Evolutionary conservation across 2,797 vertebrate genomes (phyloP).

Genomic region (Hipposideros larvatus): DNA sequence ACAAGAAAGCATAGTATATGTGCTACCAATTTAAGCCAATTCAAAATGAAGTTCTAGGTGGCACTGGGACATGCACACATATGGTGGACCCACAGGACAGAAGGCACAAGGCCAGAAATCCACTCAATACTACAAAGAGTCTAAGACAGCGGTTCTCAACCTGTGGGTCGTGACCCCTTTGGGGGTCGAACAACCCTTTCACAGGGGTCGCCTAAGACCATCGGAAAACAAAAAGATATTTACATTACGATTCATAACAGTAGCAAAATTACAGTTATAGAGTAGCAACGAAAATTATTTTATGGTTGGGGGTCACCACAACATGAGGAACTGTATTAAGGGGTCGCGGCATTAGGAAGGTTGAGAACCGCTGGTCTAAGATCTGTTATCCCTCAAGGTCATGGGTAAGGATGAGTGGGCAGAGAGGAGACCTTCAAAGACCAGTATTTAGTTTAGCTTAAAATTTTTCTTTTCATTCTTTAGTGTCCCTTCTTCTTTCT

Average conservation of each 20-base stretch:
- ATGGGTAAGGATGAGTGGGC: background rate
- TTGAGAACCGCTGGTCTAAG: background rate
- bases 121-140: background rate
- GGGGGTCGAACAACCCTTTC: no score
- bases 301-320: no score
- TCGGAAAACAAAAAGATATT: no score
- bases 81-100: background rate
- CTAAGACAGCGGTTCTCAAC: background rate
- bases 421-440: slow-evolving; percentile 15
- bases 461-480: slow-evolving; percentile 38
- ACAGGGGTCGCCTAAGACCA: no score
- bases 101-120: slow-evolving; percentile 1
- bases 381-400: slow-evolving; percentile 4
- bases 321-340: no score
- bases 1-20: background rate
- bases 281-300: no score
- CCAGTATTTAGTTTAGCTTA: background rate
- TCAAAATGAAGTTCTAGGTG: slow-evolving; percentile 47
- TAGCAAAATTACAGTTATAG: no score
- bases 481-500: background rate
- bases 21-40: slow-evolving; percentile 8
- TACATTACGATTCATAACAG: no score
- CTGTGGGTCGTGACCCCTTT: no score
- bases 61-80: background rate
- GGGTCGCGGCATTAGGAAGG: no score